A percentile compares a stretch with the other conserved stretches of the same genome.
These are phyloP conservation scores for Oncorhynchus gorbuscha DNA, from an alignment of 2,113 vertebrate genomes.

Conservation along the genomic window DNA sequence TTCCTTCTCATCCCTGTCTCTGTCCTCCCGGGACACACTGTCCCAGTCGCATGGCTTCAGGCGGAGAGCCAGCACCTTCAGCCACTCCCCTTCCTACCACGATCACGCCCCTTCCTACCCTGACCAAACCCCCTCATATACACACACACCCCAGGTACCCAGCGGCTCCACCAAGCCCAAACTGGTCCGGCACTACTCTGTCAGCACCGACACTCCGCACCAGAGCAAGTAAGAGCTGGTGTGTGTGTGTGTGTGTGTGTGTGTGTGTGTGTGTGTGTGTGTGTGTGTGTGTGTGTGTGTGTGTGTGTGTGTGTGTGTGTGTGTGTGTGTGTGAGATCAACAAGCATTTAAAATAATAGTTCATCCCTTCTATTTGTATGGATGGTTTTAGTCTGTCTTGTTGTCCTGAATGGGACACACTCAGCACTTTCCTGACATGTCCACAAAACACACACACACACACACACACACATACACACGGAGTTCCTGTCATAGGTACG, in stretches of 20 bases:
- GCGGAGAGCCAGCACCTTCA: conserved; percentile 86
- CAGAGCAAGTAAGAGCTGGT: conserved; percentile 81
- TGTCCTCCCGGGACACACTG: conserved; percentile 50
- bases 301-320: not conserved
- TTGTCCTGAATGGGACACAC: not conserved
- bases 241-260: conserved; percentile 2
- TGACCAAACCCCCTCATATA: conserved; percentile 50
- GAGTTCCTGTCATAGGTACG: conserved; percentile 7
- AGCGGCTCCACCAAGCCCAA: conserved; percentile 81
- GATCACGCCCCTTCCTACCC: conserved; percentile 67
- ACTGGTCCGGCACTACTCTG: conserved; percentile 93
- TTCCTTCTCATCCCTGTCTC: conserved; percentile 26
- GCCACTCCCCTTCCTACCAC: conserved; percentile 76
- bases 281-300: not conserved
- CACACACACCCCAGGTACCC: conserved; percentile 63
- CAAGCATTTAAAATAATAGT: no score
- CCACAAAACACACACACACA: not conserved
- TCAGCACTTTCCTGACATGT: conserved; percentile 9
- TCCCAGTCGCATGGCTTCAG: conserved; percentile 74
- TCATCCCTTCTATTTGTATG: not conserved
- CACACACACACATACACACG: not conserved
- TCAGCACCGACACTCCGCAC: conserved; percentile 93
- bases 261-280: not conserved
- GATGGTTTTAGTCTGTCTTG: not conserved
- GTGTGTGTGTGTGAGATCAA: not conserved